These are phyloP conservation scores for Drosophila obscura DNA, from an alignment of 1,140 invertebrate genomes.

Conservation along the genomic window DNA sequence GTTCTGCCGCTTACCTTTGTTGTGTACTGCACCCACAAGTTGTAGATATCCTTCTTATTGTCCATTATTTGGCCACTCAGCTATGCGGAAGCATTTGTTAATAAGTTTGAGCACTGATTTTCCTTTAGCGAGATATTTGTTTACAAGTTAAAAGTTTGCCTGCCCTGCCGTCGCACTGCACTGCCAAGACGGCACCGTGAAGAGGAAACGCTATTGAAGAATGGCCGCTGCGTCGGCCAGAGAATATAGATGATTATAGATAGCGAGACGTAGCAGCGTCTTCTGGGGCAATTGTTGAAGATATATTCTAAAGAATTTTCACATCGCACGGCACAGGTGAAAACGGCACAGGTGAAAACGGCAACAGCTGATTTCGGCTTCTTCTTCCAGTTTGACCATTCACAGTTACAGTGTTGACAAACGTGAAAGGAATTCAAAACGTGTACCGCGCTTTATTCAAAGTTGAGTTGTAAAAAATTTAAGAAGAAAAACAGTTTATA, in stretches of 20 bases:
- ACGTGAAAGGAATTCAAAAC: not conserved
- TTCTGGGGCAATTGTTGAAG: not conserved
- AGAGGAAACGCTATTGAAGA: too few relatives aligned
- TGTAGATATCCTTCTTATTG: constrained; percentile 85
- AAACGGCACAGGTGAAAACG: constrained; percentile 45
- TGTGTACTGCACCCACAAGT: constrained; percentile 85
- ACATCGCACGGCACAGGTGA: constrained; percentile 39
- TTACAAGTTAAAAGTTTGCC: constrained; percentile 51
- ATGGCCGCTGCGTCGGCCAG: too few relatives aligned
- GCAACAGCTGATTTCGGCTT: constrained; percentile 26
- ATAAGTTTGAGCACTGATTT: constrained; percentile 23
- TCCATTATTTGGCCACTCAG: constrained; percentile 75
- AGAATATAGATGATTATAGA: not conserved
- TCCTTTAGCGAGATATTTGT: constrained; percentile 45
- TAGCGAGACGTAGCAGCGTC: not conserved
- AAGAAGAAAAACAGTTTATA: constrained; percentile 20
- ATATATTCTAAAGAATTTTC: constrained; percentile 15
- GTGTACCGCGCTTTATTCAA: not conserved
- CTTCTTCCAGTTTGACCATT: constrained; percentile 3
- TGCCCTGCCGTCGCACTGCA: not conserved
- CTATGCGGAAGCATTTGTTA: constrained; percentile 63
- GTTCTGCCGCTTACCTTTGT: constrained; percentile 76
- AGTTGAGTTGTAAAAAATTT: too few relatives aligned
- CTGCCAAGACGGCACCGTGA: too few relatives aligned
- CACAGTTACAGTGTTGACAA: not conserved